Evolutionary conservation across 30 jellyfish, hydroid and myxozoan species (phyloP).

Genomic region (Hydra vulgaris): DNA sequence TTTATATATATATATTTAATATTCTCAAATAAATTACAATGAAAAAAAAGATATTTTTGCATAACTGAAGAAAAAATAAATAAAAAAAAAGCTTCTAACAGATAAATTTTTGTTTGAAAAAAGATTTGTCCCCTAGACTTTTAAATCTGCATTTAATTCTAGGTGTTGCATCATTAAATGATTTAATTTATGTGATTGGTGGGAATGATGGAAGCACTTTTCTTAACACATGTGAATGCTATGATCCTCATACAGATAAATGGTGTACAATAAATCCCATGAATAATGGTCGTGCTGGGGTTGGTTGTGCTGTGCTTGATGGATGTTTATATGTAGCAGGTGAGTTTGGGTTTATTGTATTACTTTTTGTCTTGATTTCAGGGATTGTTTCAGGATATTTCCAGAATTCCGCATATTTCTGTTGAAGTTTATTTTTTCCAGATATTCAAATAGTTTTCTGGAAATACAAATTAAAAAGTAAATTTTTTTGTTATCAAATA

Average conservation of each 20-base stretch:
- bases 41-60: too few species aligned
- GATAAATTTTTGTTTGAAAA: too few species aligned
- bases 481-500: too few species aligned
- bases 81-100: too few species aligned
- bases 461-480: too few species aligned
- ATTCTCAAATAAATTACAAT: too few species aligned
- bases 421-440: neutral
- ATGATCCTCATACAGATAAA: constrained; percentile 72
- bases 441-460: neutral
- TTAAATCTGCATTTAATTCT: neutral
- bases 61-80: too few species aligned
- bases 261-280: constrained; percentile 82
- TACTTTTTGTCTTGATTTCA: neutral
- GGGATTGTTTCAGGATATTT: neutral
- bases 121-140: too few species aligned
- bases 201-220: constrained; percentile 97
- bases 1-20: too few species aligned
- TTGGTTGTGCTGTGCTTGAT: constrained; percentile 88
- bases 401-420: neutral
- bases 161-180: constrained; percentile 82
- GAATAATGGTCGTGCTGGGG: constrained; percentile 89
- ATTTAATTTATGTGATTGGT: constrained; percentile 77
- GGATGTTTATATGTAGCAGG: constrained; percentile 93
- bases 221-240: constrained; percentile 83
- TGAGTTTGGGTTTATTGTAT: constrained; percentile 10